Percentiles rank a stretch among this genome's conserved stretches.
phyloP scores from a whole-genome alignment of 2,888 invertebrate species.

The Silvanus unidentatus region DNA sequence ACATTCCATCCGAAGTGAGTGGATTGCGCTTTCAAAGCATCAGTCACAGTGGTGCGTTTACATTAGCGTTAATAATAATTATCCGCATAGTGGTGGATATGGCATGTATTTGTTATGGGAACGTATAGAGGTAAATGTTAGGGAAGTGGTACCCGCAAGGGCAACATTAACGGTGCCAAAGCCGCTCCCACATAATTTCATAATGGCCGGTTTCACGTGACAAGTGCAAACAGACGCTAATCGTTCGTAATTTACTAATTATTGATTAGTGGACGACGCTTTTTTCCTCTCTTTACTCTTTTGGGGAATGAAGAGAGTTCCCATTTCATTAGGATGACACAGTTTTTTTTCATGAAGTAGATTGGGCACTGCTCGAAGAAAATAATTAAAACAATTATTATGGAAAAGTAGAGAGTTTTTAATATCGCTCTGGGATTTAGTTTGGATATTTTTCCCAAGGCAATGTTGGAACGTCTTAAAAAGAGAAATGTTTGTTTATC shows the following conservation, averaged over 20 bases:
- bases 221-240: constrained; percentile 45
- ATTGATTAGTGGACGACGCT: constrained; percentile 32
- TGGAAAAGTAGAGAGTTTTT: not conserved
- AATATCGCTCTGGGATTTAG: constrained; percentile 3
- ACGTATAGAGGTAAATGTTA: too few species aligned
- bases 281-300: too few species aligned
- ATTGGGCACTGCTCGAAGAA: not conserved
- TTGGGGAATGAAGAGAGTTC: too few species aligned
- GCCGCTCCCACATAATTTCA: constrained; percentile 44
- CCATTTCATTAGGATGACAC: too few species aligned
- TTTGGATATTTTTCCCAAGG: constrained; percentile 5
- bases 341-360: too few species aligned
- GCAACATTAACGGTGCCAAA: constrained; percentile 18
- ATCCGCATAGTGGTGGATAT: too few species aligned
- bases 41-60: too few species aligned
- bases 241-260: constrained; percentile 44
- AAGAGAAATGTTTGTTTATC: not conserved
- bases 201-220: constrained; percentile 45
- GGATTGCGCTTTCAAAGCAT: constrained; percentile 9
- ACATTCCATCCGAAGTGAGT: too few species aligned
- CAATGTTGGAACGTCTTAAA: not conserved
- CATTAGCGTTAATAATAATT: too few species aligned
- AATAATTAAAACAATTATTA: constrained; percentile 5
- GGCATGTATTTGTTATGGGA: too few species aligned
- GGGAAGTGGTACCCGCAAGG: constrained; percentile 18